phyloP scores from a whole-genome alignment of 2,113 vertebrate species.

The Leptodactylus fuscus region DNA sequence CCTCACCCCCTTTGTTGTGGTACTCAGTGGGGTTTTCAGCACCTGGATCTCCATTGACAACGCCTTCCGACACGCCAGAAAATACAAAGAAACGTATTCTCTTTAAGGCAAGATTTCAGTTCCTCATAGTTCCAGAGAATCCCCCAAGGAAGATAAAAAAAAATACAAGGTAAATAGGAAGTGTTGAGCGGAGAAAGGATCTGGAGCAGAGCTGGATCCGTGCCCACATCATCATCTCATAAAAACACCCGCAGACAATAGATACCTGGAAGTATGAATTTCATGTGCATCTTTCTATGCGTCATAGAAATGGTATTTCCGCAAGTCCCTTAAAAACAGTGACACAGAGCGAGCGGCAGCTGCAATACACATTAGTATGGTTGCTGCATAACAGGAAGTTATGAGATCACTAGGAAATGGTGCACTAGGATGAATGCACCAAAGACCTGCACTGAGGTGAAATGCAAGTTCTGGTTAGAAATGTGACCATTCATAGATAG shows the following conservation, averaged over 20 bases:
- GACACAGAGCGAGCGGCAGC: constrained; percentile 22
- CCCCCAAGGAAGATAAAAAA: background rate
- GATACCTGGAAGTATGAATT: constrained; percentile 42
- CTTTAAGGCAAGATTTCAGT: background rate
- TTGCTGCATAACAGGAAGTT: constrained; percentile 41
- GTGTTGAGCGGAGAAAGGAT: constrained; percentile 1
- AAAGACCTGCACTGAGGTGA: background rate
- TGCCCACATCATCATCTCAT: constrained; percentile 29
- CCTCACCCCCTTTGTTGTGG: background rate
- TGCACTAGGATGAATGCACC: constrained; percentile 10
- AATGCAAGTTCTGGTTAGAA: too few species aligned
- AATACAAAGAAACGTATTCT: too few species aligned
- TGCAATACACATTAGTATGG: constrained; percentile 27
- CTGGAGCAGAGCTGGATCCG: background rate
- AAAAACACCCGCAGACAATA: constrained; percentile 16
- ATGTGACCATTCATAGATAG: too few species aligned
- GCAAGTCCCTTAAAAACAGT: constrained; percentile 29
- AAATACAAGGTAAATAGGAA: constrained; percentile 12
- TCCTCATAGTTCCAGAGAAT: background rate
- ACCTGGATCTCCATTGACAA: too few species aligned
- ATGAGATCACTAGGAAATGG: constrained; percentile 36
- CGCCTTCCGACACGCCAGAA: too few species aligned
- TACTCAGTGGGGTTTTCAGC: background rate
- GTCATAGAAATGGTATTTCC: constrained; percentile 29
- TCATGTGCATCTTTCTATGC: constrained; percentile 38